Percentiles rank a stretch among this genome's conserved stretches.
Evolutionary conservation across 2,888 invertebrate genomes (phyloP).

Genomic region (Drosophila anomelani): DNA sequence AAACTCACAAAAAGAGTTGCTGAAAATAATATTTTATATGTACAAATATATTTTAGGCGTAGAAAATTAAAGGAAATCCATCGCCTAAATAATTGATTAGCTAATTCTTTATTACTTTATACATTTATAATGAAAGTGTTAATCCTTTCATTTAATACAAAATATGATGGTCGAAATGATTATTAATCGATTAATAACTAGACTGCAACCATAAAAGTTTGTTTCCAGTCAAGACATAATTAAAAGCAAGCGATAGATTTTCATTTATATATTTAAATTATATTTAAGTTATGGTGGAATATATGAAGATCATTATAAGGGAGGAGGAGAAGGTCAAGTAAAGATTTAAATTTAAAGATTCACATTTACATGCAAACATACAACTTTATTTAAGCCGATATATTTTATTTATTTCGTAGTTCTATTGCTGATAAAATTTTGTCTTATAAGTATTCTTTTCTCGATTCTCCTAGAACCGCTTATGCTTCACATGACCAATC

Average conservation of each 20-base stretch:
- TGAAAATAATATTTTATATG: too few relatives aligned
- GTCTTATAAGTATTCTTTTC: background rate
- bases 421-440: slow-evolving; percentile 18
- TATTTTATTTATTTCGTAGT: background rate
- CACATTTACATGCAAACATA: background rate
- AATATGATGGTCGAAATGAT: background rate
- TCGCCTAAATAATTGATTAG: background rate
- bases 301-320: background rate
- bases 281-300: background rate
- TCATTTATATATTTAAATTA: background rate
- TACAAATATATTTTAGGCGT: too few relatives aligned
- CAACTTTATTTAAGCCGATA: background rate
- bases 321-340: background rate
- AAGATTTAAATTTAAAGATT: too few relatives aligned
- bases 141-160: background rate
- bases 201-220: background rate
- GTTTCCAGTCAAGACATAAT: too few relatives aligned
- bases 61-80: too few relatives aligned
- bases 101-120: background rate
- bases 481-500: slow-evolving; percentile 66
- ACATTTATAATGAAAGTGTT: background rate
- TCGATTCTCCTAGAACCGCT: slow-evolving; percentile 17
- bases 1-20: background rate
- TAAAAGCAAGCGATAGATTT: background rate
- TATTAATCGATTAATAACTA: background rate